These are phyloP conservation scores for Caenorhabditis afra DNA, from an alignment of 2,888 invertebrate species.

Conservation along the genomic window DNA sequence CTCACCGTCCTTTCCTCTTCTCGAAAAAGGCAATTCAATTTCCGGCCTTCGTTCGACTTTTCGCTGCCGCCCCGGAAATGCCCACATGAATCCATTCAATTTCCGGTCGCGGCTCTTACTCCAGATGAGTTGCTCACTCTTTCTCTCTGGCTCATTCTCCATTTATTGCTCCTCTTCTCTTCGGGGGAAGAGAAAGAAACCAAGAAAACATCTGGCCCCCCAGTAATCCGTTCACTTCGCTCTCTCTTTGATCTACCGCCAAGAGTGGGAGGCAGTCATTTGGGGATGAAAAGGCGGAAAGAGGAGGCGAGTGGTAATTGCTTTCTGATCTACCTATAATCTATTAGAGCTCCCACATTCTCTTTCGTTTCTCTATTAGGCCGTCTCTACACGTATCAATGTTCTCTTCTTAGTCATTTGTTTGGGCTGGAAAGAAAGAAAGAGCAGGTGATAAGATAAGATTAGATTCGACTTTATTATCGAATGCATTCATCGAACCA, in stretches of 20 bases:
- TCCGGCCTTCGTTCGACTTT: no score
- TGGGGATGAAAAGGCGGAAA: neutral
- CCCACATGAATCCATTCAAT: neutral
- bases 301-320: neutral
- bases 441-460: no score
- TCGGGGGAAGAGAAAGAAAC: no score
- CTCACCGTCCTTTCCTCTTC: neutral
- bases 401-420: no score
- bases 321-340: neutral
- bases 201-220: neutral
- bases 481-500: no score
- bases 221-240: neutral
- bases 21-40: neutral
- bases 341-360: neutral
- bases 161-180: neutral
- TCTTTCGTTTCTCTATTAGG: no score
- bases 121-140: no score
- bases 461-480: no score
- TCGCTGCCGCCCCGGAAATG: neutral
- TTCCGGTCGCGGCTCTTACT: neutral
- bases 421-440: no score
- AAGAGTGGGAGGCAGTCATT: neutral
- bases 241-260: slow-evolving; percentile 6
- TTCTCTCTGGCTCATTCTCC: neutral
- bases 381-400: no score